phyloP scores from a whole-genome alignment of 2,888 invertebrate species.

The Chymomyza procnemis region DNA sequence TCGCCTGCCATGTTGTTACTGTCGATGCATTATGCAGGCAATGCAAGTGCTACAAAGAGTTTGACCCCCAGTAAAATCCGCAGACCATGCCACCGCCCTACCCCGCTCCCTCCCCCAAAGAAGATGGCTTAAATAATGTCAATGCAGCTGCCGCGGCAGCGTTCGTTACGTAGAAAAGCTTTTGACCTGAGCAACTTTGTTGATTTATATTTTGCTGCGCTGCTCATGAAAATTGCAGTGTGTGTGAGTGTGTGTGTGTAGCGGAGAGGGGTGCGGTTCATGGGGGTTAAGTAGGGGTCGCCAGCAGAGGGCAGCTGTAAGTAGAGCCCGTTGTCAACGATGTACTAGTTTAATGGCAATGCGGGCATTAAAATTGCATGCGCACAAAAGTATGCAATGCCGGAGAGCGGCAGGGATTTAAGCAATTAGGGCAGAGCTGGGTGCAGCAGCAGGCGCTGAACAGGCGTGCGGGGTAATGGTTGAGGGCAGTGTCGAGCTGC shows the following conservation, averaged over 20 bases:
- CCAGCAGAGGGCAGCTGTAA: background rate
- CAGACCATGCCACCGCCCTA: too few species aligned
- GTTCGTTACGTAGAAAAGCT: background rate
- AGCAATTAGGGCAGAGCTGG: background rate
- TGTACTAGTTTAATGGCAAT: constrained; percentile 35
- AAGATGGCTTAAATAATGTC: background rate
- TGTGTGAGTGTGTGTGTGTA: too few species aligned
- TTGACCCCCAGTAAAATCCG: constrained; percentile 17
- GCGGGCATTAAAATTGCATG: constrained; percentile 64
- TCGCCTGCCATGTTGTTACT: constrained; percentile 17
- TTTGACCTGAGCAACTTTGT: constrained; percentile 51
- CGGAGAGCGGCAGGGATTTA: background rate
- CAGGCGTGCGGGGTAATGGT: too few species aligned
- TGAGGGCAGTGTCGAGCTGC: too few species aligned
- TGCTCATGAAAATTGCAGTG: constrained; percentile 58
- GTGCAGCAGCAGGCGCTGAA: background rate
- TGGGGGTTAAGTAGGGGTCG: background rate
- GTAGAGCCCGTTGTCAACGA: background rate
- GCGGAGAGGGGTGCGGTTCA: background rate
- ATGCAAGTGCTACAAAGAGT: constrained; percentile 7
- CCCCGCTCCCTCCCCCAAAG: too few species aligned
- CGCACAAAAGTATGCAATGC: constrained; percentile 61
- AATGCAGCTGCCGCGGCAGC: background rate
- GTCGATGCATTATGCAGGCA: constrained; percentile 55
- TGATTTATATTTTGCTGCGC: constrained; percentile 58